Base-by-base conservation (phyloP, 2,797 vertebrate genomes). In the Petrocephalus schoutedeni region DNA sequence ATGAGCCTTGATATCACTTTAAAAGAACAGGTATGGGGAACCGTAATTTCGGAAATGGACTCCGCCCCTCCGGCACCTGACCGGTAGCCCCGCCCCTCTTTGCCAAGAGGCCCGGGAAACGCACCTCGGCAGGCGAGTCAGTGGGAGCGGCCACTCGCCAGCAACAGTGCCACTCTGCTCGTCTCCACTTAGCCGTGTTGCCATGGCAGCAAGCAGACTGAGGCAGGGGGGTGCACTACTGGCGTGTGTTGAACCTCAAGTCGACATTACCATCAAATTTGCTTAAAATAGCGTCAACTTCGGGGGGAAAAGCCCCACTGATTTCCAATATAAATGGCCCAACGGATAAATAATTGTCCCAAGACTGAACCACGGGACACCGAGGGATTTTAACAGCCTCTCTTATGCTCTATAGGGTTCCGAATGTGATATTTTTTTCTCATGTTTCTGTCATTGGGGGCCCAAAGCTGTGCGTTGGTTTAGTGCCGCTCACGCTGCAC, bases 131-230 rank as follows among this genome's bases (percentile, higher is more conserved):
- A 14, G 58, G 7, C 32, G 19, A 61, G 58, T 64, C 12, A 64
- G 28, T 1, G n/a, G n/a, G 51, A 67, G 58, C 1, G 12, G 58
- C 51, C 85, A 64, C 36, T 19, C 4, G 59, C 58, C 36, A 23
- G 36, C 28, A 14, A 45, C 19, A 49, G 36, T 10, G 10, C 53
- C 45, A n/a, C 85, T 51, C 57, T 7, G 19, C 54, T 45, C 56
- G 14, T 3, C 85, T 49, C 16, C 5, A 19, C 56, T 86, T 57
- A 16, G n/a, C 36, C 1, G 58, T 21, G 85, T 86, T 86, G 85
- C 85, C 85, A 86, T 86, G 85, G 85, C 85, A 86, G 58, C 85
- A 64, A 58, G 85, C 16, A 56, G 85, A 45, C 32, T 21, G 57
- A 64, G 58, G 57, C 16, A 49, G 85, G 51, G 64, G 36, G 58